Evolutionary conservation across 2,797 vertebrate genomes (phyloP), one percentile per base, ranked within the genome.

Genomic region (Ara ararauna): DNA sequence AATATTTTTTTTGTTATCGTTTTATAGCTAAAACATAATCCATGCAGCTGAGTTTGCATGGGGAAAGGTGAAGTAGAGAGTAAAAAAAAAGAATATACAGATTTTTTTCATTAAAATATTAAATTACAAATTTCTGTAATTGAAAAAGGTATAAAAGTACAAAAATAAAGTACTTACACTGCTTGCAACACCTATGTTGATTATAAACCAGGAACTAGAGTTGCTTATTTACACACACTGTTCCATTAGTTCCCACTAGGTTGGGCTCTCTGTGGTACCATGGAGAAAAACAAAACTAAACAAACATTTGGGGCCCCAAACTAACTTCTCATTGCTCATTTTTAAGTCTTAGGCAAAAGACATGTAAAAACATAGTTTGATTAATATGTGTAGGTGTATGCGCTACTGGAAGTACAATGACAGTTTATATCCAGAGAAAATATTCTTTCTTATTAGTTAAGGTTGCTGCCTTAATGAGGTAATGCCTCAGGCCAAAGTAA

Each of bases 1-100:
- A 92, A 84, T 70, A 38, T 26, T 42, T 80, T 91, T 93, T 61
- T 79, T 79, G 5, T 64, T 67, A 42, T 5, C 74, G 5, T 87
- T 94, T 93, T 83, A 89, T 51, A 89, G n/a, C 23, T 89, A 93
- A 53, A 95, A 90, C 42, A 90, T 40, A 93, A 85, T 65, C 42
- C 47, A 29, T 9, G 13, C 54, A 64, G 27, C 45, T 81, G 58
- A 10, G 22, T 71, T 79, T 67, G 48, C 15, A 83, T 26, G 36
- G 26, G 26, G 17, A 83, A 94, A 85, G n/a, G 14, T 34, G 76
- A 87, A 83, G n/a, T 6, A 67, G 65, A 60, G 11, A 54, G 17
- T 21, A 61, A 77, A 12, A 23, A 83, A 79, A 80, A 22, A 79
- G 12, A 92, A 8, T 61, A 60, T 38, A 34, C 34, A 61, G 38